Conservation (phyloP, 2,113 vertebrate genomes). For the Mustela lutreola region DNA sequence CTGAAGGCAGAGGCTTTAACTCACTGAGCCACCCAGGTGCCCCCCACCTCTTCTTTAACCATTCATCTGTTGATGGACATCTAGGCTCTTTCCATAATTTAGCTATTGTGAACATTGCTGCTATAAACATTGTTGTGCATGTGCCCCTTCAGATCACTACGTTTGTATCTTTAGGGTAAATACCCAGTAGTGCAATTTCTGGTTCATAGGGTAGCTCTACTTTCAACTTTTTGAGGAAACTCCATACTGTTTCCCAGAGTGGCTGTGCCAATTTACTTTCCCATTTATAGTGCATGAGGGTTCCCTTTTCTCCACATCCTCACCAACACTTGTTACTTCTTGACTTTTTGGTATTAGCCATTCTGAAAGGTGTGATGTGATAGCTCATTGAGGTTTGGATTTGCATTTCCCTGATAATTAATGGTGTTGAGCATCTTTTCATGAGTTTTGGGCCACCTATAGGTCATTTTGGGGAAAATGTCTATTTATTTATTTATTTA, state of each 20-base stretch:
- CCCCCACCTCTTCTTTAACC: too few species aligned
- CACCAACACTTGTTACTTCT: neutral
- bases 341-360: neutral
- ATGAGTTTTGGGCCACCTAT: neutral
- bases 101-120: too few species aligned
- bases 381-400: neutral
- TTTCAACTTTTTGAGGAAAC: neutral
- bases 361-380: neutral
- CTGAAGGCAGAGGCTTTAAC: too few species aligned
- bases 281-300: neutral
- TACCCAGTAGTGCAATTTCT: neutral
- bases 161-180: neutral
- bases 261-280: neutral
- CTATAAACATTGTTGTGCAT: neutral
- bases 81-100: too few species aligned
- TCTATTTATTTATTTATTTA: too few species aligned
- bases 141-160: neutral
- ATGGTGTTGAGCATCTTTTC: neutral
- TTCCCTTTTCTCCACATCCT: neutral
- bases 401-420: neutral
- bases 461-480: neutral
- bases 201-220: neutral
- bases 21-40: too few species aligned
- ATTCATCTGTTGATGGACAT: too few species aligned
- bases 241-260: neutral